Base-by-base conservation (phyloP, 1,140 invertebrate species). In the Rhynchophorus ferrugineus region DNA sequence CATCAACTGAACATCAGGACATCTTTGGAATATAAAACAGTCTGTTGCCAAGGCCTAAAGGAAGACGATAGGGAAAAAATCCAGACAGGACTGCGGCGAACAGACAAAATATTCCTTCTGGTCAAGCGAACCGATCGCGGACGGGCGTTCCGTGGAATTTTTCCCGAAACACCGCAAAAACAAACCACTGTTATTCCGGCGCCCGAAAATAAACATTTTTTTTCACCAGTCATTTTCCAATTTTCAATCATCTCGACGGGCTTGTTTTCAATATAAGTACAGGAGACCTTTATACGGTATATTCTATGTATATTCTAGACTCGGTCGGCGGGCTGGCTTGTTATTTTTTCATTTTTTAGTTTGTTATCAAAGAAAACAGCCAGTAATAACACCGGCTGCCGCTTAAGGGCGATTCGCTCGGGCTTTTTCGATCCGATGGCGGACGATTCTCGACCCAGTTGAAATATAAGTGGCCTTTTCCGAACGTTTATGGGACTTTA, bases 331-430 rank as follows among this genome's bases (percentile, higher is more conserved):
- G 20, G 34, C 48, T 13, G 44, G 29, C 35, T 45, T 59, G 57
- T 59, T 59, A 55, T 59, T 59, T 55, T 59, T 59, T 48, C 57
- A 59, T 59, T 59, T 59, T 59, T 59, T 55, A 59, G 57, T 50
- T 53, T 59, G 53, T 59, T 59, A 55, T 59, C 45, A 59, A 51
- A 59, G 52, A 54, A 59, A 59, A 55, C 57, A 59, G 57, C 57
- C 54, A 54, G 57, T 59, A 55, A 59, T 55, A 59, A 59, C 57
- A 59, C 44, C 20, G 49, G 20, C 20, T 46, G 44, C 43, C 2
- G 52, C 53, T 55, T 59, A 55, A 41, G 44, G 53, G 19, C 45
- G 41, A 41, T 37, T 47, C 35, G 35, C 29, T 34, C 44, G 50
- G 22, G 41, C 51, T 53, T 57, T 57, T 57, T 50, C 48, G 24